Conservation (phyloP, 2,113 vertebrate species). For the Gymnogyps californianus region DNA sequence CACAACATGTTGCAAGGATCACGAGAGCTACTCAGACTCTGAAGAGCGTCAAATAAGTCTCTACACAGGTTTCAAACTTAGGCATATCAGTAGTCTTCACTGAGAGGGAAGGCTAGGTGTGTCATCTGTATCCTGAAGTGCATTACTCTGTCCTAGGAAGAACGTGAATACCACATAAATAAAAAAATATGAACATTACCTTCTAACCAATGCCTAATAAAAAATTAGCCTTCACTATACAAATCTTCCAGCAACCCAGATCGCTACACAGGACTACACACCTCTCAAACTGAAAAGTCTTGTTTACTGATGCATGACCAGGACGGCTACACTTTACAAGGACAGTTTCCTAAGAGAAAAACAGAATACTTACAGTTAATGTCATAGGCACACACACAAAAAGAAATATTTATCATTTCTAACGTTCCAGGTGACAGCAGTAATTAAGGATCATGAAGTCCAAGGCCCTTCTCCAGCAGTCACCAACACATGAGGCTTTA, state of each 20-base stretch:
- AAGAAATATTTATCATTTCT: neutral
- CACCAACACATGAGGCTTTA: neutral
- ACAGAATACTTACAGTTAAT: neutral
- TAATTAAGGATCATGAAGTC: neutral
- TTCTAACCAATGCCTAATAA: neutral
- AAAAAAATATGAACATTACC: neutral
- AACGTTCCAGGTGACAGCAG: neutral
- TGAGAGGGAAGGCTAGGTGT: neutral
- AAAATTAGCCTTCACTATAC: neutral
- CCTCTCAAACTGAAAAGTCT: slow-evolving; percentile 72
- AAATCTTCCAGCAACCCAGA: neutral
- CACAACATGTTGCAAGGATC: neutral
- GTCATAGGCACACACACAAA: neutral
- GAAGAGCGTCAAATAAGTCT: neutral
- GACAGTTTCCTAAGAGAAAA: slow-evolving; percentile 64
- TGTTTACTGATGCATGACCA: slow-evolving; percentile 48
- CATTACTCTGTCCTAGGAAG: neutral
- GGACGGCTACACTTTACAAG: slow-evolving; percentile 54
- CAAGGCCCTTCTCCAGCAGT: neutral
- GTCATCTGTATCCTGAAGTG: neutral
- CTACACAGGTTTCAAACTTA: neutral
- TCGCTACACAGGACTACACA: neutral
- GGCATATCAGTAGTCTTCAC: neutral
- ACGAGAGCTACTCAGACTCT: neutral
- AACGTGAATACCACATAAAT: neutral